phyloP scores from a whole-genome alignment of 2,113 vertebrate species.

The Sitta europaea region DNA sequence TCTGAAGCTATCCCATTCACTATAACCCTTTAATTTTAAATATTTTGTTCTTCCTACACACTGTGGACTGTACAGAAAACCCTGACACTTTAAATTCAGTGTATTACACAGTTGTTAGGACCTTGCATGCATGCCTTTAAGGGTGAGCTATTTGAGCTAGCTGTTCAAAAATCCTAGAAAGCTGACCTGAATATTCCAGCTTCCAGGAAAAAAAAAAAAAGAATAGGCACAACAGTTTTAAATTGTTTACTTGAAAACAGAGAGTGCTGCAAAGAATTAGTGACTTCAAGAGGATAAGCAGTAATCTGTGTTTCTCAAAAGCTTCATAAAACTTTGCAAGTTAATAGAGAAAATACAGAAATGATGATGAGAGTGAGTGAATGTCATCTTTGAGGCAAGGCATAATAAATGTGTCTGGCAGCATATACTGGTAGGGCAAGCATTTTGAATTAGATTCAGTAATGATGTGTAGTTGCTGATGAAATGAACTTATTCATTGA shows the following conservation, averaged over 20 bases:
- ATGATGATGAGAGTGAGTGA: rapidly evolving
- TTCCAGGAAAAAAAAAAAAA: neutral
- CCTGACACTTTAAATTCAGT: neutral
- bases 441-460: neutral
- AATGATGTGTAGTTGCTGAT: neutral
- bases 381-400: neutral
- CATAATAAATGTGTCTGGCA: neutral
- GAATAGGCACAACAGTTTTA: neutral
- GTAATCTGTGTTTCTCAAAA: neutral
- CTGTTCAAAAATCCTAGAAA: neutral
- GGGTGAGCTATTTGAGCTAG: neutral
- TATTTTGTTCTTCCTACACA: neutral
- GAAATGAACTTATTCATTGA: rapidly evolving
- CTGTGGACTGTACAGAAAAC: neutral
- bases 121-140: neutral
- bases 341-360: neutral
- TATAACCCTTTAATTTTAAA: neutral
- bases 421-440: neutral
- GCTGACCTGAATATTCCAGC: neutral
- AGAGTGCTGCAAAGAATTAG: neutral
- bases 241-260: neutral
- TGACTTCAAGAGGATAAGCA: neutral
- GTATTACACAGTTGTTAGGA: neutral
- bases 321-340: neutral
- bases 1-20: neutral